A percentile compares a stretch with the other conserved stretches of the same genome.
phyloP scores from a whole-genome alignment of 1,140 invertebrate genomes.

The Antheraea pernyi region DNA sequence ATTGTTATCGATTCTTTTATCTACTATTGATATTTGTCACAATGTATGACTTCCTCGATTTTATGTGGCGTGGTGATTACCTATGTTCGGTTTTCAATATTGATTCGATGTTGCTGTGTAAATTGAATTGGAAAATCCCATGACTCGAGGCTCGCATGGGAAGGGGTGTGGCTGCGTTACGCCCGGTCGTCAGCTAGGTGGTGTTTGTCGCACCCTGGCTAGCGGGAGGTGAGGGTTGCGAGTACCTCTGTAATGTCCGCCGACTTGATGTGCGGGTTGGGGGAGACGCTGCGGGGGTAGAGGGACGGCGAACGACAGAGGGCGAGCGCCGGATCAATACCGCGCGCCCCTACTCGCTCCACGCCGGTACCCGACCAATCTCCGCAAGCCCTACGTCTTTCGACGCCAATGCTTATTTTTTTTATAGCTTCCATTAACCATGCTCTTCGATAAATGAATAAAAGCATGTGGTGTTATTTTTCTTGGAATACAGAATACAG shows the following conservation, averaged over 20 bases:
- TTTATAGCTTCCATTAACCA: constrained; percentile 70
- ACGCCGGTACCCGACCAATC: constrained; percentile 49
- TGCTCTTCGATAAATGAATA: constrained; percentile 66
- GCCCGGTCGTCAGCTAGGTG: constrained; percentile 37
- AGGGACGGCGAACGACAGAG: constrained; percentile 27
- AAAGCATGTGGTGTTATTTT: constrained; percentile 60
- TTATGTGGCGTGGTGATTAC: background rate
- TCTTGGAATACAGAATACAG: background rate
- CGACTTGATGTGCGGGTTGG: constrained; percentile 36
- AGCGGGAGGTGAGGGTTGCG: constrained; percentile 53
- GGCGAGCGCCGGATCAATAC: constrained; percentile 63
- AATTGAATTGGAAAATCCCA: constrained; percentile 77
- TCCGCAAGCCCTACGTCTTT: constrained; percentile 72
- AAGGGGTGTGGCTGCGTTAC: constrained; percentile 71
- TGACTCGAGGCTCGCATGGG: constrained; percentile 66
- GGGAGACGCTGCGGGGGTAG: constrained; percentile 28
- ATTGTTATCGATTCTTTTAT: background rate
- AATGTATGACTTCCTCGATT: constrained; percentile 3
- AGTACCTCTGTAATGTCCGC: constrained; percentile 66
- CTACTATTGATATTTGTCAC: background rate
- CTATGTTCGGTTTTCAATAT: constrained; percentile 4
- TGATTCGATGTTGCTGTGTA: constrained; percentile 36
- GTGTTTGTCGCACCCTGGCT: constrained; percentile 26
- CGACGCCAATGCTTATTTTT: constrained; percentile 70
- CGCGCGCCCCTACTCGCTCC: constrained; percentile 51